Percentiles rank a stretch among this genome's conserved stretches.
These are phyloP conservation scores for Galendromus occidentalis DNA, from an alignment of 1,140 invertebrate genomes.

Conservation along the genomic window DNA sequence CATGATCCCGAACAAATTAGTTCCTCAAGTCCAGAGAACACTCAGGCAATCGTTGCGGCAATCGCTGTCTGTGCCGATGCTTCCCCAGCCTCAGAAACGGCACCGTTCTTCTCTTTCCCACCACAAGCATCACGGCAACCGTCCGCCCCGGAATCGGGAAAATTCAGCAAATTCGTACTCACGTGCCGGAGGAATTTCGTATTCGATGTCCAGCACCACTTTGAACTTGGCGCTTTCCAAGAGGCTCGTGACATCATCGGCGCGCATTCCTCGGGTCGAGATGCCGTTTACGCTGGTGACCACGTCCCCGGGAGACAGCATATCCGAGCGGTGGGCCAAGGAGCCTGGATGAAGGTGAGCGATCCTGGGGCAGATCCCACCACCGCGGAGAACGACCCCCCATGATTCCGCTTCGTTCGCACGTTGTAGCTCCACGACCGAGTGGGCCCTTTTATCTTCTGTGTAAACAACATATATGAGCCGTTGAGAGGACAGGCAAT, in stretches of 20 bases:
- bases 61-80: too few relatives aligned
- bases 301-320: constrained; percentile 47
- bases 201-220: constrained; percentile 56
- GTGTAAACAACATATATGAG: neutral
- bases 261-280: constrained; percentile 46
- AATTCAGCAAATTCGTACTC: constrained; percentile 23
- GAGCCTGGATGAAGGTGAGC: neutral
- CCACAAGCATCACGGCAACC: too few relatives aligned
- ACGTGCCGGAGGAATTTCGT: constrained; percentile 57
- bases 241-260: constrained; percentile 52
- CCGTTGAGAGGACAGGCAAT: neutral
- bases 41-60: too few relatives aligned
- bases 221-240: constrained; percentile 49
- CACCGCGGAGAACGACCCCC: neutral
- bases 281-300: constrained; percentile 61
- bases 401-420: neutral
- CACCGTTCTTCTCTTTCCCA: too few relatives aligned
- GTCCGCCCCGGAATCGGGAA: neutral
- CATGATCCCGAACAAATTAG: too few relatives aligned
- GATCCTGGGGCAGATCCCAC: neutral
- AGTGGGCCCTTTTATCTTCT: constrained; percentile 5
- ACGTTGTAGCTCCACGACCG: neutral
- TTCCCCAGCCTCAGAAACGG: too few relatives aligned
- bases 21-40: too few relatives aligned
- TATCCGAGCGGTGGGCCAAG: constrained; percentile 27